Base-by-base conservation (phyloP, 2,888 invertebrate genomes). In the Orchesella flavescens region DNA sequence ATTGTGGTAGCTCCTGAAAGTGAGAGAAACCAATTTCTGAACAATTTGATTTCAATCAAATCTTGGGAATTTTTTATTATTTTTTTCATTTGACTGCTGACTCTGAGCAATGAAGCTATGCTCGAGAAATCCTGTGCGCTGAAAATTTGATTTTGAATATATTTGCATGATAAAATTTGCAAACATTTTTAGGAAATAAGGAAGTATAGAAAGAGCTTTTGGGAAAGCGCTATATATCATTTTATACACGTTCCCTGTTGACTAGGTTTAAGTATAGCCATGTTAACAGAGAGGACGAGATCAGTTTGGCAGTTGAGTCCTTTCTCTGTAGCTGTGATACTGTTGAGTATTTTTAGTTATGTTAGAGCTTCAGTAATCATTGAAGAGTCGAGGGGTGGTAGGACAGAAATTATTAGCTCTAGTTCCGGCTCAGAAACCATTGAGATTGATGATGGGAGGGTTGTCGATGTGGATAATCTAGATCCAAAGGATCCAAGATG, bases 401-500 rank as follows among this genome's bases (percentile, higher is more conserved):
- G 55, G 15, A 24, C 65, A 19, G 21, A 65, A 57, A 19, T 68
- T 10, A 65, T 69, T 19, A 77, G 43, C 66, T 1, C 72, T n/a
- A 63, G 7, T 17, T 44, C 72, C 0, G 82, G 57, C 23, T 34
- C 34, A 4, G 77, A 83, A 44, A 21, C 23, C 17, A 55, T 83
- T 43, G 68, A 71, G 21, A 71, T 65, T 61, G 83, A 76, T 2
- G 61, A 72, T 83, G 83, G 83, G 44, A 17, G 57, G 1, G 73
- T 80, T 12, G 46, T 73, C 15, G 73, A 80, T 66, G 80, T 73
- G 15, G 80, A 80, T 9, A 73, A 73, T n/a, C 17, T 72, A 57
- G 80, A 80, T 73, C 73, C 80, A n/a, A 71, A 66, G 61, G 83
- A 83, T 83, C 83, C 83, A n/a, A 63, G 72, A 78, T 59, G 83